Conservation (phyloP, 2,888 invertebrate genomes). For the Lymantria monacha region DNA sequence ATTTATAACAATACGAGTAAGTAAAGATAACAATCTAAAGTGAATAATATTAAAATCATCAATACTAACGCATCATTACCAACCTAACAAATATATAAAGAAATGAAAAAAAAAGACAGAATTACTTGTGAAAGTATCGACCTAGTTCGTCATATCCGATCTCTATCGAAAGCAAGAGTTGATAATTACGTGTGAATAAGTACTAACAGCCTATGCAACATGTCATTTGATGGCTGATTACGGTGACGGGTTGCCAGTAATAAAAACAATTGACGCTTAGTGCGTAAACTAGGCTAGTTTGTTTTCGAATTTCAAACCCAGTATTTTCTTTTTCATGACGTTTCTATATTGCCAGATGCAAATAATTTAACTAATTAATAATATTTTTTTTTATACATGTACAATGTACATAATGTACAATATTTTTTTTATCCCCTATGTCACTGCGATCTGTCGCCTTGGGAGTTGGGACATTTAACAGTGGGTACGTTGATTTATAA, state of each 20-base stretch:
- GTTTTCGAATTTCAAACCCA: not conserved
- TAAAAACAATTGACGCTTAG: not conserved
- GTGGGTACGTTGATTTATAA: too few relatives aligned
- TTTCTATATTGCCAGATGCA: too few relatives aligned
- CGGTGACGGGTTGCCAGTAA: not conserved
- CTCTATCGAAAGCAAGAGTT: slow-evolving; percentile 59
- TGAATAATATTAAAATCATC: too few relatives aligned
- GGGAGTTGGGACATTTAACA: too few relatives aligned
- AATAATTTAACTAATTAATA: too few relatives aligned
- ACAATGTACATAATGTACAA: too few relatives aligned
- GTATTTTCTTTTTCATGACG: not conserved
- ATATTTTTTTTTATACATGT: too few relatives aligned
- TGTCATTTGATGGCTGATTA: slow-evolving; percentile 19
- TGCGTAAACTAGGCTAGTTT: not conserved
- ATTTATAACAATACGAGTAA: too few relatives aligned
- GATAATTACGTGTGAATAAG: slow-evolving; percentile 36
- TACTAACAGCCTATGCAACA: slow-evolving; percentile 14
- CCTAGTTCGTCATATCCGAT: slow-evolving; percentile 44
- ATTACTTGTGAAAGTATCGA: slow-evolving; percentile 53
- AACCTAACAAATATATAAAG: not conserved
- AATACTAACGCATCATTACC: too few relatives aligned
- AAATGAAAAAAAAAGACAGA: slow-evolving; percentile 15
- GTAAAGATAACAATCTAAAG: too few relatives aligned
- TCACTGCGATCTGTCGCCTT: too few relatives aligned
- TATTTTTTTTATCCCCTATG: too few relatives aligned